Percentiles rank a stretch among this genome's conserved stretches.
Conservation (phyloP, 2,797 vertebrate species). For the Poeciliopsis paucimaculata region DNA sequence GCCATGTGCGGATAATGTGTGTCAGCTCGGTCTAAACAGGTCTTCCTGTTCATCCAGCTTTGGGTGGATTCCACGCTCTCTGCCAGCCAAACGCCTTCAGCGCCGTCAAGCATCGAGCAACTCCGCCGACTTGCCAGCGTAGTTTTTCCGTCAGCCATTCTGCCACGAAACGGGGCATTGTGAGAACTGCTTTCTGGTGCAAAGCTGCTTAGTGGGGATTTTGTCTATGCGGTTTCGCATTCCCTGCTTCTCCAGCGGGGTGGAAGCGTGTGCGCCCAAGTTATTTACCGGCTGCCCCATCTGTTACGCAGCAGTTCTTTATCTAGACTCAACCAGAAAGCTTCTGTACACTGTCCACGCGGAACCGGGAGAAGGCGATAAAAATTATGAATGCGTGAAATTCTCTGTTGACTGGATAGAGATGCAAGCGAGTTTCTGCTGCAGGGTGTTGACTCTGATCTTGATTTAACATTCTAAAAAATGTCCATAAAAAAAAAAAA, state of each 20-base stretch:
- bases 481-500: not conserved
- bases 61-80: conserved; percentile 38
- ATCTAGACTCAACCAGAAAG: conserved; percentile 20
- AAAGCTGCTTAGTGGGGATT: conserved; percentile 78
- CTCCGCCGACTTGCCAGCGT: conserved; percentile 24
- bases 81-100: conserved; percentile 20
- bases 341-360: not conserved
- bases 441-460: no score
- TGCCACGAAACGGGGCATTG: conserved; percentile 43
- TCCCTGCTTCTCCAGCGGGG: conserved; percentile 38
- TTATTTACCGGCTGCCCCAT: conserved; percentile 43
- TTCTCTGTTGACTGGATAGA: not conserved
- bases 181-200: conserved; percentile 61
- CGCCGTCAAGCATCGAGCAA: conserved; percentile 30
- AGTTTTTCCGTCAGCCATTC: conserved; percentile 40
- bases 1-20: conserved; percentile 47
- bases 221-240: conserved; percentile 62
- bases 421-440: not conserved
- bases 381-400: not conserved
- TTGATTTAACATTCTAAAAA: not conserved
- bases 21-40: conserved; percentile 36
- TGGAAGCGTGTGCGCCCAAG: conserved; percentile 24
- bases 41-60: conserved; percentile 44
- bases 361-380: not conserved
- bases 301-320: conserved; percentile 35